These are phyloP conservation scores for Eubasilissa splendida DNA, from an alignment of 2,888 invertebrate genomes.

Conservation along the genomic window DNA sequence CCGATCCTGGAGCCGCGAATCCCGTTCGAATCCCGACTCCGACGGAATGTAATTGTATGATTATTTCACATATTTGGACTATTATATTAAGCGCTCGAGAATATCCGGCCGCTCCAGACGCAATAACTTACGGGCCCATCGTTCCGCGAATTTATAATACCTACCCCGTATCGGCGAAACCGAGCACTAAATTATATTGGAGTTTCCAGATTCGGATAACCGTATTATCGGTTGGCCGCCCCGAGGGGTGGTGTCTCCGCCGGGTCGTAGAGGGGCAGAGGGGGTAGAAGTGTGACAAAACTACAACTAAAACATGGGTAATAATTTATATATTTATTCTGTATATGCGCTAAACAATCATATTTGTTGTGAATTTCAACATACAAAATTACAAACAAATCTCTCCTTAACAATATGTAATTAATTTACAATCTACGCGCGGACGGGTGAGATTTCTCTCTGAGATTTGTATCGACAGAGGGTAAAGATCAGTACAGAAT, in stretches of 20 bases:
- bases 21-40: conserved; percentile 9
- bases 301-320: not conserved
- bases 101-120: conserved; percentile 52
- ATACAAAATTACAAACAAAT: too few relatives aligned
- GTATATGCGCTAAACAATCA: too few relatives aligned
- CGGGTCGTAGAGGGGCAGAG: not conserved
- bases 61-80: conserved; percentile 50
- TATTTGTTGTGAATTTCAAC: too few relatives aligned
- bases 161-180: conserved; percentile 43
- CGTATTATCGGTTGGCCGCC: conserved; percentile 48
- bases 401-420: too few relatives aligned
- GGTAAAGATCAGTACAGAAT: too few relatives aligned
- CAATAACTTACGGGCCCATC: conserved; percentile 47
- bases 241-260: not conserved
- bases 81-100: conserved; percentile 44
- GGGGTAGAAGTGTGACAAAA: conserved; percentile 9
- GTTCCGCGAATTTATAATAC: conserved; percentile 45
- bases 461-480: too few relatives aligned
- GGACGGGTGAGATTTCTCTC: too few relatives aligned
- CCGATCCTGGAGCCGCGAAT: conserved; percentile 10
- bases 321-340: too few relatives aligned
- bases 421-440: too few relatives aligned
- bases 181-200: conserved; percentile 53
- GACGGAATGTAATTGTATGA: conserved; percentile 46
- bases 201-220: conserved; percentile 53